Base-by-base conservation (phyloP, 1,140 invertebrate genomes). In the Rhyacophila brunnea region DNA sequence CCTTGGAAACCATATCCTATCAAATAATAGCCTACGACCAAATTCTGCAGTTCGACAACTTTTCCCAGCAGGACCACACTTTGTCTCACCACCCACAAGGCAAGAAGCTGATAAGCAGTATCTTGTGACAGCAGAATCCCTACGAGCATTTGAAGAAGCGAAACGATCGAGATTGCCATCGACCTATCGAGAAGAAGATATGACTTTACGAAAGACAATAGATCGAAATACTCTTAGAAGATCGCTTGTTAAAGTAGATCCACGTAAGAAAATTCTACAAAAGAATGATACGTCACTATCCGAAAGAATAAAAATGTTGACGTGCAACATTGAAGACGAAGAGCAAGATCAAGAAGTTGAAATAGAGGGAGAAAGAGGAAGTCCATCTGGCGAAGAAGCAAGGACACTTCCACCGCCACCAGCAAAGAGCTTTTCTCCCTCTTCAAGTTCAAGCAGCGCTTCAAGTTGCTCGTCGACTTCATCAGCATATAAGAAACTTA, bases 241-340 rank as follows among this genome's bases (percentile, higher is more conserved):
- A 15, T 88, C 85, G 9, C 69, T 89, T 54, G 85, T 91, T 65
- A 83, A 89, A 72, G 83, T 83, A 74, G 69, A 84, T 65, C 67
- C 73, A 10, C 67, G 72, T 23, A 81, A 80, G 69, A 81, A 81
- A 60, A 71, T 67, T 13, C 68, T 72, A 46, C 74, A 75, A 58
- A 83, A 81, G 68, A 81, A 78, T 44, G 81, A 83, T 61, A 83
- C 83, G 54, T 90, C 89, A 0, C 70, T 93, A 11, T 87, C 90
- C 18, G 91, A 93, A 64, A 80, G 89, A 43, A 92, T 92, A 53
- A 84, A 88, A 38, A 85, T 90, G 64, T 72, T 92, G 13, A 93
- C 90, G 0, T 92, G 90, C 68, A 87, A 90, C 60, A 86, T 91
- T 42, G 88, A 89, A 50, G 83, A 86, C 3, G 67, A 67, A 1